Percentiles rank a stretch among this genome's conserved stretches.
phyloP scores from a whole-genome alignment of 2,113 vertebrate species.

The Phocoena sinus region DNA sequence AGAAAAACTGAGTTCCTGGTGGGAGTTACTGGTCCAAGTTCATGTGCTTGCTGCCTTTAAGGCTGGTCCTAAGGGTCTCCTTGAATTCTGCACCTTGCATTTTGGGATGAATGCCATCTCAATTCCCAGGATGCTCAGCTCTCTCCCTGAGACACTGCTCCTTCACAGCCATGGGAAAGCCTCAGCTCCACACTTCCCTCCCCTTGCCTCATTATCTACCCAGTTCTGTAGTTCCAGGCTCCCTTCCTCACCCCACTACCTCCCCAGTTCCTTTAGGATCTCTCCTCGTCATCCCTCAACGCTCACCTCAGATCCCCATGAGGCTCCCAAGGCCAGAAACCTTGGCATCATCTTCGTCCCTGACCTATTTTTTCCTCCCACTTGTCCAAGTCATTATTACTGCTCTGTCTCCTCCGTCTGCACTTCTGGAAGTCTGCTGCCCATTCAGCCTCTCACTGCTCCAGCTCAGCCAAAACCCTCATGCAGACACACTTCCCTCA shows the following conservation, averaged over 20 bases:
- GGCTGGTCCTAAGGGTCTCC: background rate
- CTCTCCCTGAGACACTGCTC: background rate
- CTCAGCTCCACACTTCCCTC: background rate
- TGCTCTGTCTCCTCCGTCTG: conserved; percentile 61
- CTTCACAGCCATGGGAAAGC: background rate
- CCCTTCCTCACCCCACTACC: background rate
- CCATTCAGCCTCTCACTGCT: conserved; percentile 61
- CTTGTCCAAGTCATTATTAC: conserved; percentile 72
- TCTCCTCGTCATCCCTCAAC: background rate
- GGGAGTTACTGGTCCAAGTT: background rate
- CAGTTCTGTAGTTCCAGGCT: background rate
- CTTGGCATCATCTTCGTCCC: conserved; percentile 56
- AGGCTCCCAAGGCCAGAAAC: conserved; percentile 58
- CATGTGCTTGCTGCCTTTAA: background rate
- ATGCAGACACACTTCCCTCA: conserved; percentile 48
- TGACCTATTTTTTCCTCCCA: conserved; percentile 73
- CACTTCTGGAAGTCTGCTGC: conserved; percentile 67
- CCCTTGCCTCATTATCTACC: background rate
- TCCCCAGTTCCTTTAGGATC: background rate
- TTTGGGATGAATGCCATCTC: background rate
- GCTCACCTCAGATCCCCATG: conserved; percentile 25
- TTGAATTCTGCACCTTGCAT: background rate
- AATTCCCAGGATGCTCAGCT: background rate
- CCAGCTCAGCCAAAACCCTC: conserved; percentile 46
- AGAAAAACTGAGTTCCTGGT: background rate